phyloP scores from a whole-genome alignment of 1,140 invertebrate genomes.

The Plectrocnemia conspersa region DNA sequence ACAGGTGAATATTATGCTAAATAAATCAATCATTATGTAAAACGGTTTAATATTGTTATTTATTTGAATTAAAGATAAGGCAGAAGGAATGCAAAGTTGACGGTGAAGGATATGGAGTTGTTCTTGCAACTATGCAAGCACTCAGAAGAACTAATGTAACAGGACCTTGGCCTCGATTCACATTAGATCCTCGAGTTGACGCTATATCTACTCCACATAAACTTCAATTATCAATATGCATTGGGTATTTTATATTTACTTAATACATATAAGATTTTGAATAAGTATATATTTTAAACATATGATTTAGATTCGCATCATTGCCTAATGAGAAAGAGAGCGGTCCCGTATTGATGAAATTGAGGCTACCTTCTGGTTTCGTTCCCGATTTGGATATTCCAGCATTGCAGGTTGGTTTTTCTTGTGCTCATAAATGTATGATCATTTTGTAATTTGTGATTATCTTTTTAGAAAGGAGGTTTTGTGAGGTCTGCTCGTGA shows the following conservation, averaged over 20 bases:
- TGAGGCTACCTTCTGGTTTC: conserved; percentile 49
- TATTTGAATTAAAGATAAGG: conserved; percentile 13
- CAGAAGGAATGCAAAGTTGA: conserved; percentile 55
- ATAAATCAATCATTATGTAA: not conserved
- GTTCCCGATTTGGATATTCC: conserved; percentile 46
- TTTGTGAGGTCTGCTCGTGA: conserved; percentile 38
- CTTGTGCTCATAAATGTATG: not conserved
- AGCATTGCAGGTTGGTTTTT: conserved; percentile 42
- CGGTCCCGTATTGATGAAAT: conserved; percentile 44
- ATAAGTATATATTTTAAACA: conserved; percentile 13
- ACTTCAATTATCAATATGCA: conserved; percentile 82
- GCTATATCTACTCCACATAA: conserved; percentile 78
- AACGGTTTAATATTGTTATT: not conserved
- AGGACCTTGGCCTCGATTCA: conserved; percentile 83
- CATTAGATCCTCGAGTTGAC: conserved; percentile 82
- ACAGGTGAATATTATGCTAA: conserved; percentile 17
- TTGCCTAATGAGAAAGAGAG: conserved; percentile 46
- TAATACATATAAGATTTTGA: not conserved
- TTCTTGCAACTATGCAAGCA: conserved; percentile 77
- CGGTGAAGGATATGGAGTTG: conserved; percentile 78
- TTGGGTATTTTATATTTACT: conserved; percentile 53
- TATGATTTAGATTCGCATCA: conserved; percentile 43
- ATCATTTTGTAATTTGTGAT: conserved; percentile 3
- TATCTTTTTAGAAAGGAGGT: conserved; percentile 37
- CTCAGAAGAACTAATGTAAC: conserved; percentile 85